Base-by-base conservation (phyloP, 1,140 invertebrate species). In the Melitaea cinxia region DNA sequence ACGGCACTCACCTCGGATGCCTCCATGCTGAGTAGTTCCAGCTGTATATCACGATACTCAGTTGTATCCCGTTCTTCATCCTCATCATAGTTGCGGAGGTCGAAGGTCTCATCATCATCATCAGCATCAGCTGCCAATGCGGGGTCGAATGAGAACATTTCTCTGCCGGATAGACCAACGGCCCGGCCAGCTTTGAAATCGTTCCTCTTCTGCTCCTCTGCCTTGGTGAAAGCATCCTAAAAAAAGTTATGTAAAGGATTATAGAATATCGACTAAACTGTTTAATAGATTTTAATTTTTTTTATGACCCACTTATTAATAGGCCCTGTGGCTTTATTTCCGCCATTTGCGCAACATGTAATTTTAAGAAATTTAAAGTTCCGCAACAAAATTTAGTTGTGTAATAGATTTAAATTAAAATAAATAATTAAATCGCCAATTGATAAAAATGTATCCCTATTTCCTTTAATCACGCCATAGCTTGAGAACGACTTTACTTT, bases 81-180 rank as follows among this genome's bases (percentile, higher is more conserved):
- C 65, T 92, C 92, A 37, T 91, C 88, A 71, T 92, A 94, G 9
- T 57, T 60, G 68, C 63, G 80, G 19, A 93, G 92, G 88, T 96
- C 95, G 68, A 95, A 94, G 14, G 94, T 93, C 80, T 95, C 95
- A 85, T 96, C 96, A 75, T 96, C 96, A 70, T 95, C 92, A 64
- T 95, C 95, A 71, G 93, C 94, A 66, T 94, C 94, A 30, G 91
- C 92, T 5, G 96, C 95, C 83, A 99, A 91, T 72, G 98, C 96
- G 12, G 99, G 99, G 93, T 99, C 99, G 91, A 99, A 99, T 69
- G 96, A 98, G 92, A 99, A 99, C 97, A 99, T 98, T 92, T 99
- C 99, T 72, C 98, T 93, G 56, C 99, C 99, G 67, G 97, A 99
- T 26, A 99, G 94, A 30, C 97, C 98, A 77, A 97, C 94, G 91